Evolutionary conservation across 1,140 invertebrate genomes (phyloP).

Genomic region (Pteromalus puparum): DNA sequence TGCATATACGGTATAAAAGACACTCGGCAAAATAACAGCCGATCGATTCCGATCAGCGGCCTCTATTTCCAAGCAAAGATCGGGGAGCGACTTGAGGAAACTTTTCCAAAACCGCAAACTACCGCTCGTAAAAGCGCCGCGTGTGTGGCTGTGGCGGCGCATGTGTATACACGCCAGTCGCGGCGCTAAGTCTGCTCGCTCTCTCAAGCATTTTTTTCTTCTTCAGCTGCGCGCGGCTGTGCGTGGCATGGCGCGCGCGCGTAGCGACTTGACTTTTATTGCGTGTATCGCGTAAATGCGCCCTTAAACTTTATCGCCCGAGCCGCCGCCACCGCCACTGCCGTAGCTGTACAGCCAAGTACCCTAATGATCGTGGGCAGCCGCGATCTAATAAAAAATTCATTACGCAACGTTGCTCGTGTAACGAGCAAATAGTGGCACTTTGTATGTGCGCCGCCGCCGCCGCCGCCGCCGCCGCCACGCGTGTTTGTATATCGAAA

Average conservation of each 20-base stretch:
- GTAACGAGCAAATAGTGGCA: conserved; percentile 12
- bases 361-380: conserved; percentile 49
- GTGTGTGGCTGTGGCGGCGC: neutral
- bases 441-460: neutral
- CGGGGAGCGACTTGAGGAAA: conserved; percentile 55
- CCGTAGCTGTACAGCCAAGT: conserved; percentile 27
- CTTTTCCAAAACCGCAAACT: conserved; percentile 71
- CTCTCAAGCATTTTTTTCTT: conserved; percentile 55
- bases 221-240: conserved; percentile 19
- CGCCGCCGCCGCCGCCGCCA: neutral
- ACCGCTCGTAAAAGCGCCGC: conserved; percentile 65
- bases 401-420: conserved; percentile 34
- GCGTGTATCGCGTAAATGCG: conserved; percentile 64
- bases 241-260: conserved; percentile 15
- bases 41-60: conserved; percentile 3
- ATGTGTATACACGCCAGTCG: conserved; percentile 12
- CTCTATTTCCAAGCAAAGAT: neutral
- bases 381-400: conserved; percentile 56
- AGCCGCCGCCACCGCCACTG: no score
- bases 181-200: conserved; percentile 21
- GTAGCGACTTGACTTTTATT: conserved; percentile 66
- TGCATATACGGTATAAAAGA: no score
- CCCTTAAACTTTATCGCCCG: conserved; percentile 53
- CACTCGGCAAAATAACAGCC: neutral
- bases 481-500: neutral